Conservation (phyloP, 2,888 invertebrate species). For the Drosophila testacea region DNA sequence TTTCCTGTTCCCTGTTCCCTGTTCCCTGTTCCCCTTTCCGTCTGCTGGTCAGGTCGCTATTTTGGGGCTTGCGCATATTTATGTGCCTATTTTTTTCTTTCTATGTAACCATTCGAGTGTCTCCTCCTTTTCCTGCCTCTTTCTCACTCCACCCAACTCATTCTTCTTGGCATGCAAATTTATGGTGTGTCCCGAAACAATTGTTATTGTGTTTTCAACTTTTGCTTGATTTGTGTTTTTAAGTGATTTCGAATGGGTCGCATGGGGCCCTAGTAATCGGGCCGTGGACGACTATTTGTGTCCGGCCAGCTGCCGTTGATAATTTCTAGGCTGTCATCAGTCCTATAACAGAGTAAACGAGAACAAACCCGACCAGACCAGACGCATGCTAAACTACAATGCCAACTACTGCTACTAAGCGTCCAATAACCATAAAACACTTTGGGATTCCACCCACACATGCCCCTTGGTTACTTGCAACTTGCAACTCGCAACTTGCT, state of each 20-base stretch:
- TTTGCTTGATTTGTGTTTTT: slow-evolving; percentile 81
- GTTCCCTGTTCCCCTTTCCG: slow-evolving; percentile 3
- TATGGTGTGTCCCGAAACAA: slow-evolving; percentile 82
- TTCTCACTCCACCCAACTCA: background rate
- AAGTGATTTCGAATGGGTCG: slow-evolving; percentile 80
- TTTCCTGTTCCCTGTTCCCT: background rate
- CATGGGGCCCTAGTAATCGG: slow-evolving; percentile 59
- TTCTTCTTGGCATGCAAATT: slow-evolving; percentile 79
- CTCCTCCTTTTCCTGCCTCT: background rate
- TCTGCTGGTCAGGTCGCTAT: slow-evolving; percentile 32
- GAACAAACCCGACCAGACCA: slow-evolving; percentile 22
- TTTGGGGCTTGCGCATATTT: slow-evolving; percentile 63
- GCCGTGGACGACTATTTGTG: slow-evolving; percentile 61
- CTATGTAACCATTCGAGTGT: slow-evolving; percentile 38
- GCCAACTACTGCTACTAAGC: slow-evolving; percentile 65
- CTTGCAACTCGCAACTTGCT: slow-evolving; percentile 22
- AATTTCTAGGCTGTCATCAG: slow-evolving; percentile 75
- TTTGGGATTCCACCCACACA: slow-evolving; percentile 44
- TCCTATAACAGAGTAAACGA: background rate
- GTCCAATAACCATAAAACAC: slow-evolving; percentile 75
- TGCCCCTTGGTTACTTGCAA: background rate
- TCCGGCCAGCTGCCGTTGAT: slow-evolving; percentile 62
- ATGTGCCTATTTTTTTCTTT: slow-evolving; percentile 69
- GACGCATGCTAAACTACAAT: slow-evolving; percentile 40
- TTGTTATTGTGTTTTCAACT: slow-evolving; percentile 81